Base-by-base conservation (phyloP, 2,888 invertebrate genomes). In the Microplitis deprimator region DNA sequence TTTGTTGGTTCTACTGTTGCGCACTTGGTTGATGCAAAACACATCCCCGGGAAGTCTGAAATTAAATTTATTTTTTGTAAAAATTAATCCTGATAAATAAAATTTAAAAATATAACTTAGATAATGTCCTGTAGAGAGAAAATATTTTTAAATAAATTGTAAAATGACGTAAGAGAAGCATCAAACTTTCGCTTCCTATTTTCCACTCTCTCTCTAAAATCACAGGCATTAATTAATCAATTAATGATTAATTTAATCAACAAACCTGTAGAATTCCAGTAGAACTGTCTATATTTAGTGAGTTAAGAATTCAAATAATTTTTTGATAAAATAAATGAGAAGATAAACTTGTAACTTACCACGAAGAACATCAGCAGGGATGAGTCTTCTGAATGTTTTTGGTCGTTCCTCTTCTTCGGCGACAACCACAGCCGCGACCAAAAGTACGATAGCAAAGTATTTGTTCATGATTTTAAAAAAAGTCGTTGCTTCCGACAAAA, bases 21-120 rank as follows among this genome's bases (percentile, higher is more conserved):
- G 90, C 97, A 97, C 77, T 94, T 93, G 76, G 97, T 97, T 6
- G 96, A 96, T 0, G 97, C 97, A 91, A 97, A 97, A 88, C 97
- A 97, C 93, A 95, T 93, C 61, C 96, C 96, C 69, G 97, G 97
- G 92, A 97, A 97, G 90, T 97, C 97, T 94, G 89, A 0, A 90
- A 90, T 79, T 16, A 38, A 40, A 65, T 41, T 61, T 59, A 8
- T 62, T 17, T 61, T 13, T 59, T 40, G 20, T 13, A 16, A 75
- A 50, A 29, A 29, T 6, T 29, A 65, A 29, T 29, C 29, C 29
- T 29, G 13, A 50, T 50, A 10, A 41, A 41, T 6, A 41, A 10
- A 41, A 41, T 41, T 7, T 5, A 7, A 50, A 50, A 50, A 50
- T 50, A 50, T 3, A 50, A 29, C 4, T 29, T 50, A 50, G 13